Base-by-base conservation (phyloP, 2,888 invertebrate genomes). In the Keiferia lycopersicella region DNA sequence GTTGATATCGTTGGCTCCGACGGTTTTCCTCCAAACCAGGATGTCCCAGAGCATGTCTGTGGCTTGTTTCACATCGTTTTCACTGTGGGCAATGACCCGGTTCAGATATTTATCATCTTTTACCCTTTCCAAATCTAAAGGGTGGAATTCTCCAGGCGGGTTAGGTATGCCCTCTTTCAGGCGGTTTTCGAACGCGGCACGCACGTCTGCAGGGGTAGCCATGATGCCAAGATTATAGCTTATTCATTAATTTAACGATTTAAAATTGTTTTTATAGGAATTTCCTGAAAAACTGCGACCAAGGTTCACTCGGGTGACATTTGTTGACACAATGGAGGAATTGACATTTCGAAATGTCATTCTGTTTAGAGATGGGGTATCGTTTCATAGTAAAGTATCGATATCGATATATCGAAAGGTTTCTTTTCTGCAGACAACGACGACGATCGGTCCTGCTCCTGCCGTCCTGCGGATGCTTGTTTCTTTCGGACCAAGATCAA, bases 21-120 rank as follows among this genome's bases (percentile, higher is more conserved):
- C 94, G 60, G 94, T 94, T 80, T 94, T 95, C 67, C 97, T 93
- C 96, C 97, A 97, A 69, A 92, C 92, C 71, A 96, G 93, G 16
- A 95, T 93, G 0, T 95, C 95, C 93, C 95, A 95, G 11, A 97
- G 85, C 94, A 96, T 95, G 58, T 93, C 92, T 8, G 95, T 81
- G 0, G 96, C 92, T 20, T 68, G 67, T 66, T 94, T 93, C 68
- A 94, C 81, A 73, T 96, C 94, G 65, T 92, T 87, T 65, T 96
- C 95, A 69, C 93, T 90, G 80, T 96, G 96, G 71, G 94, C 92
- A 41, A 97, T 83, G 76, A 96, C 96, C 62, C 95, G 87, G 72
- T 87, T 86, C 38, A 96, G 77, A 94, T 96, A 96, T 48, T 92
- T 87, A 78, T 96, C 94, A 63, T 91, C 93, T 75, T 93, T 94